These are phyloP conservation scores for Crossocerus cetratus DNA, from an alignment of 2,888 invertebrate genomes.

Conservation along the genomic window DNA sequence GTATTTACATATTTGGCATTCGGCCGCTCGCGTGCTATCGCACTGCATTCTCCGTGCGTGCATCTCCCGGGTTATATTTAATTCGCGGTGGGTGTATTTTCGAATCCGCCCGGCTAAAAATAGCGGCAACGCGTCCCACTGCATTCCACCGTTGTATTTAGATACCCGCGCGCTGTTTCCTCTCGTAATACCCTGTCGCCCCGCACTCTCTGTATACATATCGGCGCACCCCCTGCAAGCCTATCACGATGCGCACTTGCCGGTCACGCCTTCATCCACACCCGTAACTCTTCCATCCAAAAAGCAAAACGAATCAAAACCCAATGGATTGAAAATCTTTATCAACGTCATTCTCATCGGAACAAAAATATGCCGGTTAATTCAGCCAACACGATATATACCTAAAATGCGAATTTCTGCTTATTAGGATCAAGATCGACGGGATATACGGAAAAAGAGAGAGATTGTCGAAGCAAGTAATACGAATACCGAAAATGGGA, in stretches of 20 bases:
- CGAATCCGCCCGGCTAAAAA: conserved; percentile 61
- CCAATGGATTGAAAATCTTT: too few species aligned
- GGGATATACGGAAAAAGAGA: background rate
- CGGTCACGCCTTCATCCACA: background rate
- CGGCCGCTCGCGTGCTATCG: conserved; percentile 48
- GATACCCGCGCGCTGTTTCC: conserved; percentile 23
- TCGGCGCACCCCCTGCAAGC: conserved; percentile 6
- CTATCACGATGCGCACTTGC: background rate
- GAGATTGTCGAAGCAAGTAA: background rate
- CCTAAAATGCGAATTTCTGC: too few species aligned
- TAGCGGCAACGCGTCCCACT: conserved; percentile 58
- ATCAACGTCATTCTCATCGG: too few species aligned
- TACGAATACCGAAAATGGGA: background rate
- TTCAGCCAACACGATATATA: too few species aligned
- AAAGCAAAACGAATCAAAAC: too few species aligned
- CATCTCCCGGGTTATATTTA: conserved; percentile 61
- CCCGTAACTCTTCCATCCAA: background rate
- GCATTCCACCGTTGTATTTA: conserved; percentile 66
- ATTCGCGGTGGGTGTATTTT: conserved; percentile 62
- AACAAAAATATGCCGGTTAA: too few species aligned
- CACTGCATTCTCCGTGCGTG: conserved; percentile 53
- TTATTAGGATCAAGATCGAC: background rate
- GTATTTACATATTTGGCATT: conserved; percentile 41
- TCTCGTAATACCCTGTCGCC: conserved; percentile 41
- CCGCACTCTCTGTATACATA: too few species aligned